These are phyloP conservation scores for Caenorhabditis afra DNA, from an alignment of 2,888 invertebrate species.

Conservation along the genomic window DNA sequence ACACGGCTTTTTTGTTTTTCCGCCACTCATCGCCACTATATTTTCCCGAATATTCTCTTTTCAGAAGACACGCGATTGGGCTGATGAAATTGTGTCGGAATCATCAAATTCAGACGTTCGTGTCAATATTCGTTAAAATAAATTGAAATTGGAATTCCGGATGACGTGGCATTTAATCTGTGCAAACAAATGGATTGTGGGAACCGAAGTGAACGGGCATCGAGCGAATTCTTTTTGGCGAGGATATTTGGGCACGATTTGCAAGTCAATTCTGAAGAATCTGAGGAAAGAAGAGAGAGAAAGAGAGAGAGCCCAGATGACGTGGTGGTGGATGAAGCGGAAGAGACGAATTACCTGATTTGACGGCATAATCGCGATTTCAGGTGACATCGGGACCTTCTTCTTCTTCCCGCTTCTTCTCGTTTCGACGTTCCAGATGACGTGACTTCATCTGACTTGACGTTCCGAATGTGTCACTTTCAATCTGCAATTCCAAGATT, in stretches of 20 bases:
- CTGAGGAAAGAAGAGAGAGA: conserved; percentile 5
- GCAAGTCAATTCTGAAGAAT: conserved; percentile 24
- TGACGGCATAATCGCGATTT: background rate
- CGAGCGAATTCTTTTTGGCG: background rate
- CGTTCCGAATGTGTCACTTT: no score
- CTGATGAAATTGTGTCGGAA: no score
- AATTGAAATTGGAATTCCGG: no score
- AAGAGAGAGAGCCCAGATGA: conserved; percentile 1
- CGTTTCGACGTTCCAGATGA: no score
- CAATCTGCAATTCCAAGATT: no score
- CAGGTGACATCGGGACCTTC: no score
- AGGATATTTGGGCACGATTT: conserved; percentile 12
- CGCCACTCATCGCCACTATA: background rate
- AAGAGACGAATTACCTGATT: conserved; percentile 11
- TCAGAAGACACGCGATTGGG: conserved; percentile 2
- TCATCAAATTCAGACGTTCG: no score
- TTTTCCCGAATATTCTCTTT: background rate
- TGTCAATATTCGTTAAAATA: no score
- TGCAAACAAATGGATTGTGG: background rate
- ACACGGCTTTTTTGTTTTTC: background rate
- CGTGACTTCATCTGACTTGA: no score
- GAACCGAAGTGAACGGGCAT: background rate
- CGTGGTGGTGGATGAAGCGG: conserved; percentile 10
- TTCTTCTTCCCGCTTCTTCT: no score
- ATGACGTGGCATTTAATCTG: background rate